A percentile compares a stretch with the other conserved stretches of the same genome.
Evolutionary conservation across 1,140 invertebrate genomes (phyloP).

Genomic region (Schlechtendalia chinensis): DNA sequence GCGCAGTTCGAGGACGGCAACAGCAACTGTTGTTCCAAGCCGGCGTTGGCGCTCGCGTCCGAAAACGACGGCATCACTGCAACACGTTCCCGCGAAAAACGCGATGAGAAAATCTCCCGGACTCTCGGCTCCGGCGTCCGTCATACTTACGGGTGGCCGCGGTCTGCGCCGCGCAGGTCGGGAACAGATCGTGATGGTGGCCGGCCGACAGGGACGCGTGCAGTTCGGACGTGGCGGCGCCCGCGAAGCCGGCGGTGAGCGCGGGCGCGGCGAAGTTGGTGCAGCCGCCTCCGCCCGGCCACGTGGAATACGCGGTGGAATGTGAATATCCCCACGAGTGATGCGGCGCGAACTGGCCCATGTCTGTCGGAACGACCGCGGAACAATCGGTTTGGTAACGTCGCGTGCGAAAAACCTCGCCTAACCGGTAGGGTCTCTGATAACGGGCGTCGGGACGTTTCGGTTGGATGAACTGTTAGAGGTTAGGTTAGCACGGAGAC

Average conservation of each 20-base stretch:
- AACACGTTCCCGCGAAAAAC: too few relatives aligned
- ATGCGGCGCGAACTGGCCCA: slow-evolving; percentile 36
- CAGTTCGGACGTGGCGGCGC: slow-evolving; percentile 4
- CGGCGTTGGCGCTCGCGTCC: background rate
- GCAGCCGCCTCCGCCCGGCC: slow-evolving; percentile 38
- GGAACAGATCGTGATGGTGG: slow-evolving; percentile 35
- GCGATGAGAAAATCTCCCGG: too few relatives aligned
- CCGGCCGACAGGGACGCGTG: slow-evolving; percentile 8
- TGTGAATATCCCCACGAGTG: slow-evolving; percentile 46
- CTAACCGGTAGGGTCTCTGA: too few relatives aligned
- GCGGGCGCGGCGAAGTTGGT: slow-evolving; percentile 39
- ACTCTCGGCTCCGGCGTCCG: too few relatives aligned
- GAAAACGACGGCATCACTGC: slow-evolving; percentile 37
- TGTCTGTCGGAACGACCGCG: slow-evolving; percentile 13
- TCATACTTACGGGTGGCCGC: background rate
- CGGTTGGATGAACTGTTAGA: too few relatives aligned
- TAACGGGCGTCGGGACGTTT: too few relatives aligned
- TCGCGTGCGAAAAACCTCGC: too few relatives aligned
- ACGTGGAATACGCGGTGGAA: slow-evolving; percentile 35
- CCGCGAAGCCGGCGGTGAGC: slow-evolving; percentile 20
- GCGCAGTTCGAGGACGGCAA: background rate
- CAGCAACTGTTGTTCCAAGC: slow-evolving; percentile 24
- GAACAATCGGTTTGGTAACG: too few relatives aligned
- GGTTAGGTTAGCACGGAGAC: too few relatives aligned
- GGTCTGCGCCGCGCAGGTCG: background rate